These are phyloP conservation scores for Apoda limacodes DNA, from an alignment of 2,888 invertebrate species.

Conservation along the genomic window DNA sequence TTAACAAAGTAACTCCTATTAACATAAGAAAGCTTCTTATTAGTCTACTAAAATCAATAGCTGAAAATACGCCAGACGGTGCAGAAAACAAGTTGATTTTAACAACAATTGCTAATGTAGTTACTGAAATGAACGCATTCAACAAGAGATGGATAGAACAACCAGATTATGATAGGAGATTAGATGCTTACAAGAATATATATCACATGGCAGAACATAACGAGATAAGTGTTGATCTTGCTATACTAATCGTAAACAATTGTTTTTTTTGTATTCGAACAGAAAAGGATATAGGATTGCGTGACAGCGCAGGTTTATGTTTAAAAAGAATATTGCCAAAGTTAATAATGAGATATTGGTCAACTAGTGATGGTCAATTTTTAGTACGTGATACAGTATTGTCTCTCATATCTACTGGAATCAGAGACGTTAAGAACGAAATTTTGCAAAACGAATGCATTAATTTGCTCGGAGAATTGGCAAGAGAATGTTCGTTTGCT, in stretches of 20 bases:
- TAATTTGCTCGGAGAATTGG: conserved; percentile 79
- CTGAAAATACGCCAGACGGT: conserved; percentile 55
- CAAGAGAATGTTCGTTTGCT: conserved; percentile 76
- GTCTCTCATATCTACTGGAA: conserved; percentile 76
- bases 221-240: conserved; percentile 72
- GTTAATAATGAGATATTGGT: conserved; percentile 68
- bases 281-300: conserved; percentile 86
- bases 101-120: conserved; percentile 62
- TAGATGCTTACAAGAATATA: conserved; percentile 81
- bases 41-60: conserved; percentile 71
- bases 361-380: conserved; percentile 71
- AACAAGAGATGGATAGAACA: conserved; percentile 92
- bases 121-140: conserved; percentile 85
- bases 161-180: conserved; percentile 87
- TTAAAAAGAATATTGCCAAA: conserved; percentile 77
- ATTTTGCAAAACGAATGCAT: conserved; percentile 83
- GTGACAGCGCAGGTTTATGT: conserved; percentile 81
- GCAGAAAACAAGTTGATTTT: conserved; percentile 45
- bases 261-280: conserved; percentile 82
- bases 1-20: conserved; percentile 74
- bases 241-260: conserved; percentile 82
- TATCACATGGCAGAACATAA: conserved; percentile 60
- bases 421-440: conserved; percentile 78
- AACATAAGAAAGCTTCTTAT: conserved; percentile 78
- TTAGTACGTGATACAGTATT: conserved; percentile 81